phyloP scores from a whole-genome alignment of 1,140 invertebrate species.

The Archivesica marissinica region DNA sequence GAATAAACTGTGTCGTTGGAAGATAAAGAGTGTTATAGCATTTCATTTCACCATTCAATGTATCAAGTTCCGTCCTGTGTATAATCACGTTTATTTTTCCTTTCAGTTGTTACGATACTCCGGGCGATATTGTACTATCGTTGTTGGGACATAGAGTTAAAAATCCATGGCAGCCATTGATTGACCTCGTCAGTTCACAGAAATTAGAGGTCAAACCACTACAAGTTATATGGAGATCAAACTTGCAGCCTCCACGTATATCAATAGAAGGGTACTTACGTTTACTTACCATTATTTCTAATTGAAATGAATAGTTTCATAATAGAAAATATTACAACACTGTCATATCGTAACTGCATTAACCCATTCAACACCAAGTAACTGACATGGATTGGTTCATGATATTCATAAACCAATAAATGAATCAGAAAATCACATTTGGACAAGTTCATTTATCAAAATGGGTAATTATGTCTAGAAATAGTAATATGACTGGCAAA shows the following conservation, averaged over 20 bases:
- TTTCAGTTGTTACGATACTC: not conserved
- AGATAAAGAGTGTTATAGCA: not conserved
- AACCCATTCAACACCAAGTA: too few relatives aligned
- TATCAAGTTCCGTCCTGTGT: too few relatives aligned
- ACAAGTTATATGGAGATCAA: conserved; percentile 43
- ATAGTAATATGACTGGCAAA: too few relatives aligned
- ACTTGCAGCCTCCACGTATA: conserved; percentile 28
- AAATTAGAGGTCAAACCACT: conserved; percentile 12
- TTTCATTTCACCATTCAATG: not conserved
- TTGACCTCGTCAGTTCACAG: conserved; percentile 33
- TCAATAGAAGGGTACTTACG: not conserved
- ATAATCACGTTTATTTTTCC: too few relatives aligned
- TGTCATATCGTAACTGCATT: too few relatives aligned
- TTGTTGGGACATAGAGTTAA: not conserved
- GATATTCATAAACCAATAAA: too few relatives aligned
- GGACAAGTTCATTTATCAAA: too few relatives aligned
- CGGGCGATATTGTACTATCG: not conserved
- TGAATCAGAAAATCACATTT: too few relatives aligned
- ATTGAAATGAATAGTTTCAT: not conserved
- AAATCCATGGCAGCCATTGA: conserved; percentile 58
- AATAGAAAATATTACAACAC: not conserved
- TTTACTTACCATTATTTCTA: not conserved
- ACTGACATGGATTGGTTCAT: too few relatives aligned
- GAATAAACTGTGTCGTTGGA: too few relatives aligned
- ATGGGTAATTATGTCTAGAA: too few relatives aligned